These are phyloP conservation scores for Abramis brama DNA, from an alignment of 2,113 vertebrate species.

Conservation along the genomic window DNA sequence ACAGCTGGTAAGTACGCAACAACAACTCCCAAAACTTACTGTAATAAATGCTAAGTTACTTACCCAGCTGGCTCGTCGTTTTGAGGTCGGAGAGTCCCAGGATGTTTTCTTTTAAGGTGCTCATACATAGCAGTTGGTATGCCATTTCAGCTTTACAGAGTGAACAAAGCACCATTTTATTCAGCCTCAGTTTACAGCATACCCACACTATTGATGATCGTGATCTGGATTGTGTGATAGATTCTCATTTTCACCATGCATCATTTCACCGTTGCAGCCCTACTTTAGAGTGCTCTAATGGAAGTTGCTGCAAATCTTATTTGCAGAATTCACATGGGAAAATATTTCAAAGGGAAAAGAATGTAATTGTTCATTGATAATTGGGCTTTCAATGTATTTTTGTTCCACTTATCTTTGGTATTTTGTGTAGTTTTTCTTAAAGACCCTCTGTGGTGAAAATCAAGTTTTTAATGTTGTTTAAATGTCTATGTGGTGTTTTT, in stretches of 20 bases:
- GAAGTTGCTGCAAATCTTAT: neutral
- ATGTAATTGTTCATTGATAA: neutral
- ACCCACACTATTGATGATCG: neutral
- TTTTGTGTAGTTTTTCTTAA: too few relatives aligned
- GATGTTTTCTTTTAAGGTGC: neutral
- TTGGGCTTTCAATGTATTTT: too few relatives aligned
- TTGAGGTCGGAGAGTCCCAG: neutral
- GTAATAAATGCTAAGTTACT: too few relatives aligned
- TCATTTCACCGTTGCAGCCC: too few relatives aligned
- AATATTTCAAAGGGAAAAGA: neutral
- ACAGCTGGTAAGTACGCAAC: too few relatives aligned
- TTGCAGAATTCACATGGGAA: neutral
- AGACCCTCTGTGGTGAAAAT: too few relatives aligned
- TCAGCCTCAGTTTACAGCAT: neutral
- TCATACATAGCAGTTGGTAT: neutral
- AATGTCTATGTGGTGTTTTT: too few relatives aligned
- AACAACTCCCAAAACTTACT: too few relatives aligned
- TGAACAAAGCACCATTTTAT: neutral
- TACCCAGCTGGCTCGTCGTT: neutral
- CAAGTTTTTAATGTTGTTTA: too few relatives aligned
- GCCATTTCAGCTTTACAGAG: neutral
- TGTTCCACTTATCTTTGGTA: too few relatives aligned
- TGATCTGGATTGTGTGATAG: neutral
- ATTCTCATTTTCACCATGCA: neutral
- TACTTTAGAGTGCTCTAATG: neutral